Conservation (phyloP, 2,888 invertebrate species). For the Apodemia zela region DNA sequence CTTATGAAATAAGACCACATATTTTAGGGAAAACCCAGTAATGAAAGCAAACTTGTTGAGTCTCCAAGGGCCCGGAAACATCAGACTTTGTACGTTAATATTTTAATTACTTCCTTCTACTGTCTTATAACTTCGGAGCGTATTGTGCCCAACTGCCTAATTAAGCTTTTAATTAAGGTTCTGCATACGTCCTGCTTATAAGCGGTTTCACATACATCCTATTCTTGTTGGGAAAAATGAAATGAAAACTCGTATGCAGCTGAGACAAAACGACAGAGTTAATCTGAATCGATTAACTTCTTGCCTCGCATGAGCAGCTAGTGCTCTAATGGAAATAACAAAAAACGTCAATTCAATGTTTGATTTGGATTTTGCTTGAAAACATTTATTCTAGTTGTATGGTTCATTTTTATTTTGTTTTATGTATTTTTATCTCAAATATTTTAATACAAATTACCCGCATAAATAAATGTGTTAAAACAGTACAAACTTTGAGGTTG, state of each 20-base stretch:
- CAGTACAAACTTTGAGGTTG: no score
- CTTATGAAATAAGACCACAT: background rate
- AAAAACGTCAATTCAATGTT: background rate
- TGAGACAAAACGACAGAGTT: background rate
- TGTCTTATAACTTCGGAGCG: constrained; percentile 55
- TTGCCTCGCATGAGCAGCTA: background rate
- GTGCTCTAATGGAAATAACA: background rate
- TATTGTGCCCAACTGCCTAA: constrained; percentile 50
- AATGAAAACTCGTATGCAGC: constrained; percentile 22
- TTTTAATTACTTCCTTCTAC: constrained; percentile 63
- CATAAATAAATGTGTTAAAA: no score
- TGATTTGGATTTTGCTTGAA: background rate
- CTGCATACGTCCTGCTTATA: constrained; percentile 40
- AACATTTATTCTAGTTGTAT: no score
- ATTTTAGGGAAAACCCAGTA: constrained; percentile 26
- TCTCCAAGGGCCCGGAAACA: constrained; percentile 46
- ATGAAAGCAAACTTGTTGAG: constrained; percentile 52
- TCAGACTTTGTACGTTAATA: constrained; percentile 57
- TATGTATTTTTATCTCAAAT: no score
- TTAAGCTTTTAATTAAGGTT: constrained; percentile 63
- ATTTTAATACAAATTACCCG: no score
- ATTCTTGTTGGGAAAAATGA: constrained; percentile 19
- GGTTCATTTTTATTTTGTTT: no score
- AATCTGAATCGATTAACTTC: background rate
- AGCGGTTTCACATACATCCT: constrained; percentile 36